phyloP scores from a whole-genome alignment of 2,888 invertebrate genomes.

The Lymantria monacha region DNA sequence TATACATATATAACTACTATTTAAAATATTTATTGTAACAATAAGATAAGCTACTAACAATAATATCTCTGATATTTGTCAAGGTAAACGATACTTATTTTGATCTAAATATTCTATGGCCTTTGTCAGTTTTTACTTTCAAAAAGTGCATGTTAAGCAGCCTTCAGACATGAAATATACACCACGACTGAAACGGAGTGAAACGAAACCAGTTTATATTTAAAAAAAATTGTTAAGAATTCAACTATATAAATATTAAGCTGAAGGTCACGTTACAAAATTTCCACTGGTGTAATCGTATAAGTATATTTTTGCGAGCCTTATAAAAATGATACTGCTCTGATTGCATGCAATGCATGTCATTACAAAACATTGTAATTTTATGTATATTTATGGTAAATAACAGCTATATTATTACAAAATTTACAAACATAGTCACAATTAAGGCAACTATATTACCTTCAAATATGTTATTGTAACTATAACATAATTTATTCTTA shows the following conservation, averaged over 20 bases:
- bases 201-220: conserved; percentile 5
- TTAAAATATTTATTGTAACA: not conserved
- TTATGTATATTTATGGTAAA: conserved; percentile 27
- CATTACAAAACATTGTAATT: conserved; percentile 13
- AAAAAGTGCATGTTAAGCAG: conserved; percentile 28
- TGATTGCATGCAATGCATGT: conserved; percentile 20
- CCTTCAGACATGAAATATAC: conserved; percentile 20
- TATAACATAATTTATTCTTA: not conserved
- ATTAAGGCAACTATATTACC: not conserved
- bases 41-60: not conserved
- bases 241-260: conserved; percentile 5
- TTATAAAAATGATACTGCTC: conserved; percentile 20
- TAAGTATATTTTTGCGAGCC: conserved; percentile 17
- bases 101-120: conserved; percentile 31
- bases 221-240: conserved; percentile 7
- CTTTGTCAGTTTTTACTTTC: conserved; percentile 35
- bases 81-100: conserved; percentile 28
- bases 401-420: conserved; percentile 18
- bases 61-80: conserved; percentile 15
- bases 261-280: conserved; percentile 25
- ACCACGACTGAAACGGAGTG: conserved; percentile 12
- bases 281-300: conserved; percentile 16
- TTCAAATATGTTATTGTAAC: not conserved
- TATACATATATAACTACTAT: too few species aligned
- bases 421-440: not conserved